Percentiles rank a stretch among this genome's conserved stretches.
These are phyloP conservation scores for Clinocottus analis DNA, from an alignment of 2,113 vertebrate genomes.

Conservation along the genomic window DNA sequence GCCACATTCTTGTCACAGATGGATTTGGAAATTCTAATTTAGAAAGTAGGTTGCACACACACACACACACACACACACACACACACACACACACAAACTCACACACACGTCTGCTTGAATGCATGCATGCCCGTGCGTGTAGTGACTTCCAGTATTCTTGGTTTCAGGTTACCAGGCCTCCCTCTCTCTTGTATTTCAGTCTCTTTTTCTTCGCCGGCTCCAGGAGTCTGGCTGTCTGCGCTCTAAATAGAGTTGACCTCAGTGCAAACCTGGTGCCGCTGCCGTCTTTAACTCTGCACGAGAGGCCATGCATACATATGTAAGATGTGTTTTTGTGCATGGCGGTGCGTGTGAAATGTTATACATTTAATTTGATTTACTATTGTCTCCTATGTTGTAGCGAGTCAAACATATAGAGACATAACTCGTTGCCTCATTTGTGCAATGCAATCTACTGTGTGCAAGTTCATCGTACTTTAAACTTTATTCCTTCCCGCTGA, in stretches of 20 bases:
- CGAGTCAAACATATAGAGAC: neutral
- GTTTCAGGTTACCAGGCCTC: slow-evolving; percentile 73
- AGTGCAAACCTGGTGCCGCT: slow-evolving; percentile 69
- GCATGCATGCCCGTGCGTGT: slow-evolving; percentile 59
- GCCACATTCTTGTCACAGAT: slow-evolving; percentile 65
- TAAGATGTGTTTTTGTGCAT: slow-evolving; percentile 7
- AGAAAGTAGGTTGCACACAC: slow-evolving; percentile 55
- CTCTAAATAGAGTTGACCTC: slow-evolving; percentile 85
- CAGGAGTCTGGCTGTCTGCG: slow-evolving; percentile 82
- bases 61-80: slow-evolving; percentile 10
- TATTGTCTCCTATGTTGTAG: neutral
- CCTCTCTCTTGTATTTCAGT: slow-evolving; percentile 61
- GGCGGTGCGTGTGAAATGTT: slow-evolving; percentile 7
- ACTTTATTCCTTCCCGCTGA: slow-evolving; percentile 12
- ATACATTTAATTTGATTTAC: neutral
- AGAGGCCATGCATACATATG: slow-evolving; percentile 45
- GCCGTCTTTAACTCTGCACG: slow-evolving; percentile 64
- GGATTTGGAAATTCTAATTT: slow-evolving; percentile 74
- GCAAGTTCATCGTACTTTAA: slow-evolving; percentile 10
- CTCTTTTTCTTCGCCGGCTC: slow-evolving; percentile 66
- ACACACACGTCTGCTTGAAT: slow-evolving; percentile 41
- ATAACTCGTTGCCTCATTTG: slow-evolving; percentile 14
- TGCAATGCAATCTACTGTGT: neutral
- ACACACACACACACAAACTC: slow-evolving; percentile 16
- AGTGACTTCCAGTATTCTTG: slow-evolving; percentile 67